Base-by-base conservation (phyloP, 2,797 vertebrate species). In the Gymnoscopelus microlampas region DNA sequence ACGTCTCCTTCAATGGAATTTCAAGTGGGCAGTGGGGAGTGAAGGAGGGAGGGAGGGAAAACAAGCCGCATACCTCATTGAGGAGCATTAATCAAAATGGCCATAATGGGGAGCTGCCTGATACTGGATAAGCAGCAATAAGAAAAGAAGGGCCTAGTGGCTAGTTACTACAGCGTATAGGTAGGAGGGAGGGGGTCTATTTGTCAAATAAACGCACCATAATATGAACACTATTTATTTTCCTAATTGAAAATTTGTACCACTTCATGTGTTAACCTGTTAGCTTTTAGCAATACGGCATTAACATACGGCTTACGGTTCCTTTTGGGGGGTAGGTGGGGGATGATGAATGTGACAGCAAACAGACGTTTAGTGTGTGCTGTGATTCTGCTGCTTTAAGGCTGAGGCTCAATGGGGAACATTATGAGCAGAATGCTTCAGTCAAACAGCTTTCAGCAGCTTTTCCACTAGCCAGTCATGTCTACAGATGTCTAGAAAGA, bases 1-100 rank as follows among this genome's bases (percentile, higher is more conserved):
- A 92, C 85, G 78, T 79, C 88, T 76, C 88, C 82, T 84, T 90
- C 85, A 85, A 80, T 89, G 86, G 87, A 88, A 88, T 86, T 86
- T 89, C 78, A 85, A 91, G 87, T 83, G 88, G 78, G 83, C 29
- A 24, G 63, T 53, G 78, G 75, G 74, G 72, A 61, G 63, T 66
- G 74, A 68, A 63, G 53, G 48, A 67, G 53, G 67, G 15, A 11
- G 15, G 39, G 9, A 3, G 76, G 50, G 51, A 66, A 48, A 53
- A 79, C 60, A 71, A 71, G 66, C 23, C 7, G 26, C 77, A 79
- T 77, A 77, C 79, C 78, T 86, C 77, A 83, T 68, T 72, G 71
- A 80, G 78, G 78, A 85, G 82, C 85, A 92, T 91, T 89, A 88
- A 90, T 93, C 88, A 90, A 84, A 86, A 80, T 6, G 72, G 53